Evolutionary conservation across 2,888 invertebrate species (phyloP).

Genomic region (Punctoribates punctum): DNA sequence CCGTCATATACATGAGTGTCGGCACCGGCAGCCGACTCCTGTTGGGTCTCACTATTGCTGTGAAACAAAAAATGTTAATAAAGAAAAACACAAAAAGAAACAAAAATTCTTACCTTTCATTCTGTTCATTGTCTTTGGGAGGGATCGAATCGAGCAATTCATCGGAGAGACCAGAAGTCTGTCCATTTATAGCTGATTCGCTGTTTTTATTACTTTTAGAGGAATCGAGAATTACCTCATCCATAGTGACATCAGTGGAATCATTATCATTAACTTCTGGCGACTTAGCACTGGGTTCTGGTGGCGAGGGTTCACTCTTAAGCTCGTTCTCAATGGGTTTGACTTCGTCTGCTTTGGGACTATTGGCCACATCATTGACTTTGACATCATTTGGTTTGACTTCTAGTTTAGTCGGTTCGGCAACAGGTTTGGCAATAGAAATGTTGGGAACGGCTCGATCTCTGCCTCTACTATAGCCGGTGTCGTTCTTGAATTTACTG

Average conservation of each 20-base stretch:
- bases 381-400: background rate
- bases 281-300: background rate
- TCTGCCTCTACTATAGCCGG: slow-evolving; percentile 67
- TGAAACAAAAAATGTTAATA: background rate
- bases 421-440: background rate
- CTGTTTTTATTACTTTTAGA: background rate
- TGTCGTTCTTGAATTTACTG: slow-evolving; percentile 82
- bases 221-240: background rate
- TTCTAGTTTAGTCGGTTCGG: background rate
- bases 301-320: background rate
- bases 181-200: background rate
- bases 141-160: background rate
- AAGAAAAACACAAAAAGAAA: background rate
- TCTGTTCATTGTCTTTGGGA: background rate
- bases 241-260: slow-evolving; percentile 3
- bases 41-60: background rate
- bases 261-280: background rate
- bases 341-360: background rate
- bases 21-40: slow-evolving; percentile 2
- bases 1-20: background rate
- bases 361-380: background rate
- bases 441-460: slow-evolving; percentile 28
- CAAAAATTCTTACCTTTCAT: background rate
- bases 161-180: background rate
- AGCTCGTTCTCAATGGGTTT: background rate